Base-by-base conservation (phyloP, 2,888 invertebrate species). In the Andrena fulva region DNA sequence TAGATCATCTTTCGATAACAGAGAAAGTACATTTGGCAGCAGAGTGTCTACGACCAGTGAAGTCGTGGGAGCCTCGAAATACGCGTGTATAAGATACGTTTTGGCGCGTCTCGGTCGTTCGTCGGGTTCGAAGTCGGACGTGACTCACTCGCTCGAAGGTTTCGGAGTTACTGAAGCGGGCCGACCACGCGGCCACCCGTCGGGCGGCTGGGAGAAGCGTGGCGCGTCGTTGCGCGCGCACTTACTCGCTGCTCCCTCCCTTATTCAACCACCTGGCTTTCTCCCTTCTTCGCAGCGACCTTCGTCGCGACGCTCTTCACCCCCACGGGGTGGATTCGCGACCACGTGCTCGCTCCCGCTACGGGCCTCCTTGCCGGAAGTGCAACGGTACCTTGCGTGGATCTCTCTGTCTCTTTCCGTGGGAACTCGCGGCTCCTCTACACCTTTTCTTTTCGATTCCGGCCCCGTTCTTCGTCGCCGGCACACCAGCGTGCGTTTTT, bases 211-310 rank as follows among this genome's bases (percentile, higher is more conserved):
- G 69, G 87, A 88, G 88, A 91, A 91, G 91, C 92, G 91, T 92
- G 92, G 89, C 89, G 70, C 56, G 62, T 1, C 10, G 79, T n/a
- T 92, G 92, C 92, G 92, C 92, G 91, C 92, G 92, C 92, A 91
- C 0, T 54, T 60, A 1, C n/a, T 52, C 70, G 54, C 68, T 48
- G 31, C 78, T 81, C 79, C 66, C 84, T 63, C 78, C 81, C 88
- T 81, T 80, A 70, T 68, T 74, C 85, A 70, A 82, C 80, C 82
- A 77, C 64, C 76, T 75, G 69, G 76, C 72, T 59, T 73, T 50
- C 78, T 68, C 76, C 64, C 82, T 85, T 80, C 59, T 75, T 84
- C 75, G 0, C 70, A 67, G 48, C 71, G 82, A 64, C 66, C 59
- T 78, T 82, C 64, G 66, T 56, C 59, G 54, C 50, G 33, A 54